Base-by-base conservation (phyloP, 2,113 vertebrate genomes). In the Rhagologus leucostigma region DNA sequence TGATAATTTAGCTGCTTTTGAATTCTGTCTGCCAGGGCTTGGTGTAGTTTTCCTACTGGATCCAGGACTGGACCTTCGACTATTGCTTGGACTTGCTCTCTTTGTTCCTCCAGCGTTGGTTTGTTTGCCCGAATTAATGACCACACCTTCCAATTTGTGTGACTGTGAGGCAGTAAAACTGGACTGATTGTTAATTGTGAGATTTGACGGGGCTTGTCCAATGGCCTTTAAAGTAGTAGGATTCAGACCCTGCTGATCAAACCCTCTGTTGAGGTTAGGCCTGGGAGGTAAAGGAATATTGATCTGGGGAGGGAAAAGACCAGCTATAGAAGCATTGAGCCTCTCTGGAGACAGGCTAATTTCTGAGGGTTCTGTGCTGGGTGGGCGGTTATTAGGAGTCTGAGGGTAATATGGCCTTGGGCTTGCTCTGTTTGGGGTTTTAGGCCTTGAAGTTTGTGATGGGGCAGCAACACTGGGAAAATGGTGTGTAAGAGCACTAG, bases 221-320 rank as follows among this genome's bases (percentile, higher is more conserved):
- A 99, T 99, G 84, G 99, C 99, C 98, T 99, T 99, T 79, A 99
- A 96, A 92, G 99, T 99, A 88, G 99, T 99, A 93, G 99, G 99
- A 95, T 99, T 99, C 87, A 99, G 98, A 93, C 99, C 99, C 94
- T 99, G 99, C 95, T 99, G 99, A 97, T 99, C 99, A 98, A 99
- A 99, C 44, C 99, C 99, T 95, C 99, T 98, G 73, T 98, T 99
- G 92, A 99, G 97, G 96, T 98, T 99, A 77, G 99, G 98, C 95
- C 99, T 98, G 18, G 99, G 99, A 96, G 99, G 99, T 91, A 99
- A 98, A 95, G 99, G 99, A 98, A 99, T 99, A 98, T 99, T 99
- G 90, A 99, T 99, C 89, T 99, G 99, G 47, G 99, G 99, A 91
- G 99, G 99, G 82, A 99, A 99, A 30, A 99, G 98, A 59, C 99